phyloP scores from a whole-genome alignment of 2,888 invertebrate genomes.

The Caenorhabditis sinica region DNA sequence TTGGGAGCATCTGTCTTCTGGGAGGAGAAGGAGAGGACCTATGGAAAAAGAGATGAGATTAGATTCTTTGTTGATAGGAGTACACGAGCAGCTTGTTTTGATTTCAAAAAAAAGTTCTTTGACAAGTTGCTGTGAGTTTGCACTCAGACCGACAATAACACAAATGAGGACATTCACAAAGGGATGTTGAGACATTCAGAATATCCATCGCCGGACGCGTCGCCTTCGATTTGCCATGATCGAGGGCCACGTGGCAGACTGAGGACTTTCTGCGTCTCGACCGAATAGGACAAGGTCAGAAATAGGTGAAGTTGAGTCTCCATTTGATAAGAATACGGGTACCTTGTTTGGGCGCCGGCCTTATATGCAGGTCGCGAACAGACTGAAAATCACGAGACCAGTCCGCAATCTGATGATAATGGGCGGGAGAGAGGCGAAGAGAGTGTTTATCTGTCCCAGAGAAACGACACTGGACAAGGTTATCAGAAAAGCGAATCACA shows the following conservation, averaged over 20 bases:
- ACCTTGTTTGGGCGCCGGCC: constrained; percentile 14
- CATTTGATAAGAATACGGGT: constrained; percentile 38
- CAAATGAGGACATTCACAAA: constrained; percentile 31
- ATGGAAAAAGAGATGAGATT: constrained; percentile 39
- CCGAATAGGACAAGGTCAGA: constrained; percentile 58
- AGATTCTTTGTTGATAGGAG: constrained; percentile 17
- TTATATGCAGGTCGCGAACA: constrained; percentile 47
- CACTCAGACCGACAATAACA: constrained; percentile 13
- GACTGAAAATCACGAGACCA: constrained; percentile 58
- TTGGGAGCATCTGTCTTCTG: constrained; percentile 53
- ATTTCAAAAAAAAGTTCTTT: background rate
- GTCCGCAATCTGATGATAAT: constrained; percentile 49
- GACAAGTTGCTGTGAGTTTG: background rate
- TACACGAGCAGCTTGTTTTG: background rate
- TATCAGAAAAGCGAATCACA: constrained; percentile 42
- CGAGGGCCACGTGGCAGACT: constrained; percentile 56
- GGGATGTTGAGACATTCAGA: constrained; percentile 28
- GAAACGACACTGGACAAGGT: constrained; percentile 34
- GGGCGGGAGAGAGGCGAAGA: constrained; percentile 18
- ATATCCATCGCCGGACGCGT: constrained; percentile 49
- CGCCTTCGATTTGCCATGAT: constrained; percentile 61
- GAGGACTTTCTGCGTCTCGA: constrained; percentile 47
- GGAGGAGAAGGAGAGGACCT: constrained; percentile 35
- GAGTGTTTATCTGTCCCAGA: constrained; percentile 44
- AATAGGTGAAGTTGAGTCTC: constrained; percentile 34